Evolutionary conservation across 2,797 vertebrate genomes (phyloP).

Genomic region (Anisognathus igniventris): DNA sequence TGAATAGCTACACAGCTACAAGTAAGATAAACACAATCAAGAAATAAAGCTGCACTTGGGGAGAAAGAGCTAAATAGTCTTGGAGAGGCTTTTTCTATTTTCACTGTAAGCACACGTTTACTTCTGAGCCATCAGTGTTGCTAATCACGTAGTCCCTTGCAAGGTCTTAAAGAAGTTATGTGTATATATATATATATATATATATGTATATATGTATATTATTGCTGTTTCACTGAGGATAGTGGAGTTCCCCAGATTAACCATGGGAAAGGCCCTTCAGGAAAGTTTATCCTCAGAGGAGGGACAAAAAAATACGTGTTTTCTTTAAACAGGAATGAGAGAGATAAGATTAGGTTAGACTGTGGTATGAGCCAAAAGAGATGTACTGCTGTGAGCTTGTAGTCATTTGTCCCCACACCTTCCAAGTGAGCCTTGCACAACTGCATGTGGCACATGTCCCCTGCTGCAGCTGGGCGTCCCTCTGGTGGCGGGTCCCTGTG

Average conservation of each 20-base stretch:
- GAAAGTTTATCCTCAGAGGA: background rate
- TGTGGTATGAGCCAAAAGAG: background rate
- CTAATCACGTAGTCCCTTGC: background rate
- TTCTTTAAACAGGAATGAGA: background rate
- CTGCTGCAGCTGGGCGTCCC: background rate
- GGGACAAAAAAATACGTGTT: accelerated
- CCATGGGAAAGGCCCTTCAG: background rate
- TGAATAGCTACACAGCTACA: background rate
- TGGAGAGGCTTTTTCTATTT: background rate
- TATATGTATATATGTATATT: background rate
- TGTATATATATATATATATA: background rate
- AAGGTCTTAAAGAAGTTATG: background rate
- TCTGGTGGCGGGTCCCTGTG: accelerated
- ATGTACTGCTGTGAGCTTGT: background rate
- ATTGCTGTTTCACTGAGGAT: background rate
- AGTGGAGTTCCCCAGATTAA: background rate
- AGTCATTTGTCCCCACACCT: background rate
- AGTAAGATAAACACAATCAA: background rate
- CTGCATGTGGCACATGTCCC: background rate
- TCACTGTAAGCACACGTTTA: background rate
- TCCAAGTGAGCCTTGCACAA: background rate
- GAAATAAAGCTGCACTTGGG: background rate
- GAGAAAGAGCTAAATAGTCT: background rate
- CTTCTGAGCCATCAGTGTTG: background rate
- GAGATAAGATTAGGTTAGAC: background rate